These are phyloP conservation scores for Masticophis lateralis DNA, from an alignment of 2,797 vertebrate genomes.

Conservation along the genomic window DNA sequence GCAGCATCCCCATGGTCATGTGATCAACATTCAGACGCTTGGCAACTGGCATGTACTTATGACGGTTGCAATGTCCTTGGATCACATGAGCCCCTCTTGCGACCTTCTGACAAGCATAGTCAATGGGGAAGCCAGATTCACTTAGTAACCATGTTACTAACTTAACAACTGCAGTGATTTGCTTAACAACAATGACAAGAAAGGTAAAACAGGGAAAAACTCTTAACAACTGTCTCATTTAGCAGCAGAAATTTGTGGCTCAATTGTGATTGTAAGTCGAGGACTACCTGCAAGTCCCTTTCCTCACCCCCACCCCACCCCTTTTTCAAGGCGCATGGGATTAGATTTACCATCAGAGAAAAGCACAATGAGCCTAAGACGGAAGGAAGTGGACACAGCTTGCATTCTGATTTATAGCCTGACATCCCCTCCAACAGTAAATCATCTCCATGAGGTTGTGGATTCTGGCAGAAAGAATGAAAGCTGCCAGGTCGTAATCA, in stretches of 20 bases:
- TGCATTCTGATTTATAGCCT: not conserved
- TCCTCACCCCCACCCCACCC: not conserved
- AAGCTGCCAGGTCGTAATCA: conserved; percentile 7
- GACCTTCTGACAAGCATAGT: not conserved
- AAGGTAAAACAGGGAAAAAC: not conserved
- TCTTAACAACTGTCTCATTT: not conserved
- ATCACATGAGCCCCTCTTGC: no score
- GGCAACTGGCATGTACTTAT: not conserved
- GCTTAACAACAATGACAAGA: not conserved
- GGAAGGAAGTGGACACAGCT: not conserved
- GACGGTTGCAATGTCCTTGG: not conserved
- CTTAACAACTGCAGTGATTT: not conserved
- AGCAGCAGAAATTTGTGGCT: not conserved
- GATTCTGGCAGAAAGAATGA: conserved; percentile 16
- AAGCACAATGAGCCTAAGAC: conserved; percentile 1
- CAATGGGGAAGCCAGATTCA: not conserved
- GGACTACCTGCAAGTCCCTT: conserved; percentile 9
- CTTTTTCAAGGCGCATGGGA: not conserved
- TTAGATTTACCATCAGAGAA: not conserved
- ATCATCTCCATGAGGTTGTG: not conserved
- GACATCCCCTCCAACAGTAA: conserved; percentile 20
- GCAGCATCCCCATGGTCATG: not conserved
- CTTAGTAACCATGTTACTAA: not conserved
- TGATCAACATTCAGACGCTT: not conserved
- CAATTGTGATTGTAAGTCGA: not conserved